Percentiles rank a stretch among this genome's conserved stretches.
These are phyloP conservation scores for Panthera tigris DNA, from an alignment of 2,113 vertebrate species.

Conservation along the genomic window DNA sequence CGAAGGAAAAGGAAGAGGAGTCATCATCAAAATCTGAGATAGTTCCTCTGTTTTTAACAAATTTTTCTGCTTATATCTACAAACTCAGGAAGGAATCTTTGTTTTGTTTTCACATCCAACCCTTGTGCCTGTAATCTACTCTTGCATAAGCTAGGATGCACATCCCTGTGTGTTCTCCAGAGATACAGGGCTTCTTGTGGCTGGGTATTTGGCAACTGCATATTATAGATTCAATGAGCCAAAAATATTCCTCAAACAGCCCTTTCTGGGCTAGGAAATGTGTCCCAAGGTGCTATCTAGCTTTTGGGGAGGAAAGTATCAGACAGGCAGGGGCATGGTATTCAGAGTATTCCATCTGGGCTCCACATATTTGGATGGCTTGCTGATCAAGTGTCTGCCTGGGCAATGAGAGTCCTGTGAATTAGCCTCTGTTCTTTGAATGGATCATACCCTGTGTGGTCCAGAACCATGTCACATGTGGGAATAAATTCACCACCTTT, in stretches of 20 bases:
- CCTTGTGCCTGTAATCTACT: not conserved
- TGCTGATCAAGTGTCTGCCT: conserved; percentile 46
- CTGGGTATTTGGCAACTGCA: conserved; percentile 48
- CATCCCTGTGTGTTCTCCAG: not conserved
- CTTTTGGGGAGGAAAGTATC: not conserved
- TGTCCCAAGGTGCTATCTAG: not conserved
- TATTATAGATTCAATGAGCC: conserved; percentile 24
- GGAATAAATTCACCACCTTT: conserved; percentile 49
- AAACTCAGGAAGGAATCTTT: not conserved
- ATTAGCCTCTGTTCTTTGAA: conserved; percentile 65
- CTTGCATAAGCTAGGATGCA: not conserved
- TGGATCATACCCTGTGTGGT: conserved; percentile 30
- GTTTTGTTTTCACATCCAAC: not conserved
- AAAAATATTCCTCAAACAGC: conserved; percentile 57
- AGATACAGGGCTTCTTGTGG: not conserved
- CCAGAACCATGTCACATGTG: conserved; percentile 57
- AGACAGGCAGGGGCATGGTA: not conserved
- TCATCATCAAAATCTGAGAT: not conserved
- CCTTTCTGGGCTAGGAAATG: conserved; percentile 18
- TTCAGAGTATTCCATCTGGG: conserved; percentile 9
- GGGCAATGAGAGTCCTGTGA: conserved; percentile 56
- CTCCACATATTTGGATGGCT: conserved; percentile 68
- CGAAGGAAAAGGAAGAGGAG: not conserved
- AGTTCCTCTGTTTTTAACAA: not conserved
- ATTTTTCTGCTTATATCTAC: too few species aligned